These are phyloP conservation scores for Isotomurus palustris DNA, from an alignment of 2,888 invertebrate genomes.

Conservation along the genomic window DNA sequence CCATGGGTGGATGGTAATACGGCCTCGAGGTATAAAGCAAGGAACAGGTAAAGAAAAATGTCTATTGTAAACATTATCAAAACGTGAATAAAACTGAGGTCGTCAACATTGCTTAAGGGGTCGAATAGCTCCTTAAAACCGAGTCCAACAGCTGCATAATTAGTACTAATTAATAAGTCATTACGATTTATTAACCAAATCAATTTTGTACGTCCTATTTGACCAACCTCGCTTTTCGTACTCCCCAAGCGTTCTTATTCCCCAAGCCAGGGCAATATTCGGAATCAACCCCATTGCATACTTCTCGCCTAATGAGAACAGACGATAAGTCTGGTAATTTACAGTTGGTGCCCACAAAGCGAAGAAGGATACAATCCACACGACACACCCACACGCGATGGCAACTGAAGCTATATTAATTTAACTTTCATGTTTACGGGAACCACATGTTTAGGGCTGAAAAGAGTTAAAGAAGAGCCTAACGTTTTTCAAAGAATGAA, in stretches of 20 bases:
- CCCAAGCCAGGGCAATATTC: conserved; percentile 45
- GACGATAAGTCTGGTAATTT: not conserved
- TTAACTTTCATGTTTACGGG: not conserved
- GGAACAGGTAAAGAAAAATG: conserved; percentile 53
- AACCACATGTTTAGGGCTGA: not conserved
- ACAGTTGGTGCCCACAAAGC: conserved; percentile 15
- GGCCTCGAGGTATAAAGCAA: conserved; percentile 60
- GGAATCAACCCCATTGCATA: conserved; percentile 43
- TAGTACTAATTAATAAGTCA: conserved; percentile 42
- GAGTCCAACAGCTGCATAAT: conserved; percentile 49
- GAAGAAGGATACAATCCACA: conserved; percentile 46
- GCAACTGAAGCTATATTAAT: conserved; percentile 45
- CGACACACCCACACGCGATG: conserved; percentile 43
- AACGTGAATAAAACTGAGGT: conserved; percentile 48
- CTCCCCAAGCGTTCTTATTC: too few species aligned
- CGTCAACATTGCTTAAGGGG: conserved; percentile 47
- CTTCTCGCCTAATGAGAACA: conserved; percentile 30
- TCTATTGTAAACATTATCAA: conserved; percentile 46
- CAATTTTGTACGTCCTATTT: too few species aligned
- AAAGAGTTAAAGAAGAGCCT: conserved; percentile 3
- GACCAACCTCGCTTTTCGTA: too few species aligned
- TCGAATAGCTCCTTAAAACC: too few species aligned
- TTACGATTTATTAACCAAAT: not conserved
- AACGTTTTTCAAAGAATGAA: conserved; percentile 52
- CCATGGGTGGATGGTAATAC: conserved; percentile 66